These are phyloP conservation scores for Pristionchus pacificus DNA, from an alignment of 1,140 invertebrate species.

Conservation along the genomic window DNA sequence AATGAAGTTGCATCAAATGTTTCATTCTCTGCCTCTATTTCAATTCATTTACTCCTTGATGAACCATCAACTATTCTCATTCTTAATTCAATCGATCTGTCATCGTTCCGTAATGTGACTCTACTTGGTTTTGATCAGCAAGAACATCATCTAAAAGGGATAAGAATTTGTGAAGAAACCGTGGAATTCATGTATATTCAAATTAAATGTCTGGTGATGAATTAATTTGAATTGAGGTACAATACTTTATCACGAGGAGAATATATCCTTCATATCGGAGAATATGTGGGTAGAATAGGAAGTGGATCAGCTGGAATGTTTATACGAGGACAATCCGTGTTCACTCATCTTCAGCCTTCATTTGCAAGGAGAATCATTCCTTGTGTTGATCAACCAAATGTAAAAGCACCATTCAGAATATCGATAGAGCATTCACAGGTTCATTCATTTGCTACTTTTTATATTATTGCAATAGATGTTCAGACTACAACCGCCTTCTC, in stretches of 20 bases:
- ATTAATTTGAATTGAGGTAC: background rate
- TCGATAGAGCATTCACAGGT: constrained; percentile 23
- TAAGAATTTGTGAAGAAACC: constrained; percentile 11
- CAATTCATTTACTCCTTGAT: constrained; percentile 21
- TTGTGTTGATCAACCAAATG: constrained; percentile 20
- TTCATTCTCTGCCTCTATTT: constrained; percentile 18
- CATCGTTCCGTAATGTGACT: constrained; percentile 17
- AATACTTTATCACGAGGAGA: background rate
- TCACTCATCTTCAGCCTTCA: constrained; percentile 20
- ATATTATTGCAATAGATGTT: background rate
- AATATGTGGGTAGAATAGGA: background rate
- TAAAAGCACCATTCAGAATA: constrained; percentile 22
- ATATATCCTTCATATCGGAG: constrained; percentile 26
- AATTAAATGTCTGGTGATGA: background rate
- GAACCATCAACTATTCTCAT: constrained; percentile 6
- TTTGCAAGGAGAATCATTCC: constrained; percentile 22
- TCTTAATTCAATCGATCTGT: constrained; percentile 10
- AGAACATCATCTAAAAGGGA: constrained; percentile 6
- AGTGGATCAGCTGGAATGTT: constrained; percentile 9
- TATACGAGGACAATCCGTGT: background rate
- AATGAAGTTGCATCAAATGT: background rate
- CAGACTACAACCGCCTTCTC: background rate
- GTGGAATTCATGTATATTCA: background rate
- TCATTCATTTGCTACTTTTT: too few species aligned
- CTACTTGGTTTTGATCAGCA: constrained; percentile 10